These are phyloP conservation scores for Goniozus legneri DNA, from an alignment of 1,140 invertebrate species.

Conservation along the genomic window DNA sequence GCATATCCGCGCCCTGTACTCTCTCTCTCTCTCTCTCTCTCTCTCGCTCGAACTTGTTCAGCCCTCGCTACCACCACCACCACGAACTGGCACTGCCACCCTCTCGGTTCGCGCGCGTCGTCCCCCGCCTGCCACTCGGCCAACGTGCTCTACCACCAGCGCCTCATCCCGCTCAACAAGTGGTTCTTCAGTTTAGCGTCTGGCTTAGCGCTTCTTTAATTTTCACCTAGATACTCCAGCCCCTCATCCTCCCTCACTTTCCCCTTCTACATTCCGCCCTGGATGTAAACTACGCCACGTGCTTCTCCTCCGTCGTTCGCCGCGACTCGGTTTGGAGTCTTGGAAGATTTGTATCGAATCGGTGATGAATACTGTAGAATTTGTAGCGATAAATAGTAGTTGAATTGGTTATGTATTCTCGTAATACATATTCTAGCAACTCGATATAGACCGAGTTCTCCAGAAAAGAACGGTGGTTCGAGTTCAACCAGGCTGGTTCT, in stretches of 20 bases:
- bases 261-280: no score
- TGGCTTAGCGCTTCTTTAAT: constrained; percentile 54
- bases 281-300: no score
- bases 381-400: no score
- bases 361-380: no score
- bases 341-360: no score
- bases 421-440: no score
- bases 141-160: constrained; percentile 32
- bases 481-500: no score
- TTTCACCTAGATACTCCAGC: constrained; percentile 34
- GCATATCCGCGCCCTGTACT: constrained; percentile 45
- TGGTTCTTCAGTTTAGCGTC: constrained; percentile 54
- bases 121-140: constrained; percentile 10
- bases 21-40: constrained; percentile 13
- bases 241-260: constrained; percentile 2
- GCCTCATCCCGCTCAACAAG: constrained; percentile 46
- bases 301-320: no score
- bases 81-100: neutral
- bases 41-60: constrained; percentile 1
- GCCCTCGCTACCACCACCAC: neutral
- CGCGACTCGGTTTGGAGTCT: no score
- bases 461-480: no score
- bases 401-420: no score
- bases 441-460: no score
- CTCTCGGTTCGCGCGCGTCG: constrained; percentile 6